phyloP scores from a whole-genome alignment of 1,140 invertebrate genomes.

The Oreohelix idahoensis region DNA sequence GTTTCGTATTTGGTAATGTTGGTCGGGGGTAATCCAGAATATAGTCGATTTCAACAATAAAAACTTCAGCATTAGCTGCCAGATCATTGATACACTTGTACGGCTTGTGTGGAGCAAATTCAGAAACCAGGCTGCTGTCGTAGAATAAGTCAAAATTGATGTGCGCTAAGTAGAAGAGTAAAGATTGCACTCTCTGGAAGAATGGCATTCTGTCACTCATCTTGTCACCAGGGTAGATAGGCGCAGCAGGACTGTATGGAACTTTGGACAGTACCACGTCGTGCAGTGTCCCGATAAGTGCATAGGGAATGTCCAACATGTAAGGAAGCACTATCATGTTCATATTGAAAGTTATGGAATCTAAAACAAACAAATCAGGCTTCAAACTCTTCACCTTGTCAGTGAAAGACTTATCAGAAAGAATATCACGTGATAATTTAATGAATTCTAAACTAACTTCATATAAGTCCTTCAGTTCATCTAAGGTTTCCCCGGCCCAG shows the following conservation, averaged over 20 bases:
- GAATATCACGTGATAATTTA: not conserved
- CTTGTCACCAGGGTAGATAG: not conserved
- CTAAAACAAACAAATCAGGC: constrained; percentile 43
- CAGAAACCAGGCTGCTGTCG: not conserved
- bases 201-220: constrained; percentile 37
- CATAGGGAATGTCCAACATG: constrained; percentile 40
- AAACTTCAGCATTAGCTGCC: constrained; percentile 31
- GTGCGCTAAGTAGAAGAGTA: not conserved
- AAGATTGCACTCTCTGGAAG: constrained; percentile 18
- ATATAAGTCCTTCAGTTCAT: not conserved
- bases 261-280: not conserved
- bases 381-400: not conserved
- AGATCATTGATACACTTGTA: constrained; percentile 17
- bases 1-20: constrained; percentile 47
- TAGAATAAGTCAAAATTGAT: not conserved
- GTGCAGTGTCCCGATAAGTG: constrained; percentile 24
- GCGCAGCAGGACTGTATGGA: constrained; percentile 24
- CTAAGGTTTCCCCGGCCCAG: constrained; percentile 10
- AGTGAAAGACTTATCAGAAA: constrained; percentile 10
- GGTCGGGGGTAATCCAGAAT: constrained; percentile 52
- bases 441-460: not conserved
- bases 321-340: constrained; percentile 41
- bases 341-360: constrained; percentile 9
- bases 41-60: constrained; percentile 48
- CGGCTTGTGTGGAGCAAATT: constrained; percentile 35